phyloP scores from a whole-genome alignment of 2,888 invertebrate species.

The Platynereis dumerilii region DNA sequence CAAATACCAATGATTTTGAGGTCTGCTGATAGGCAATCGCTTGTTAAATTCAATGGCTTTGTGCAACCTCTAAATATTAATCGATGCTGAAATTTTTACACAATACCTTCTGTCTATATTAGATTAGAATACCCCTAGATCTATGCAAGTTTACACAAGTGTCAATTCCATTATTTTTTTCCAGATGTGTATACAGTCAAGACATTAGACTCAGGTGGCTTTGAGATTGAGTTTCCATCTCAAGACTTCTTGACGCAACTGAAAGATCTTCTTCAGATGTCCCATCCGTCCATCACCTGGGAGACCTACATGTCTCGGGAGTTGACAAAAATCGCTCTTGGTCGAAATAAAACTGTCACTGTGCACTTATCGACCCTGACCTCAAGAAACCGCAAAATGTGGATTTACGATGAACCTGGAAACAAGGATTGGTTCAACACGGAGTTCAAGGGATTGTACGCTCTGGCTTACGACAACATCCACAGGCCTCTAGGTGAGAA shows the following conservation, averaged over 20 bases:
- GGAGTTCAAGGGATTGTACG: constrained; percentile 20
- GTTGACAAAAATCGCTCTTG: background rate
- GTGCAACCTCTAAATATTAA: too few species aligned
- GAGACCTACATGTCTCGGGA: background rate
- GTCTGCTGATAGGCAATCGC: too few species aligned
- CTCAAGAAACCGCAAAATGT: constrained; percentile 17
- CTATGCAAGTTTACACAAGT: too few species aligned
- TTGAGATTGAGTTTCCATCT: constrained; percentile 7
- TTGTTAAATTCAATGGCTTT: too few species aligned
- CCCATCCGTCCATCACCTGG: background rate
- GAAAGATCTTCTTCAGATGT: constrained; percentile 7
- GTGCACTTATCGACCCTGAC: constrained; percentile 13
- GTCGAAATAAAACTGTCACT: background rate
- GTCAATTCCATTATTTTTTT: too few species aligned
- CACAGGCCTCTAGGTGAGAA: constrained; percentile 3
- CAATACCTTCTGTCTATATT: too few species aligned
- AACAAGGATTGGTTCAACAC: constrained; percentile 25
- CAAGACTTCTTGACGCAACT: constrained; percentile 4
- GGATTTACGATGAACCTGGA: constrained; percentile 27
- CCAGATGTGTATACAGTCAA: constrained; percentile 4
- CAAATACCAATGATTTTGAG: too few species aligned
- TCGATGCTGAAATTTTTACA: too few species aligned
- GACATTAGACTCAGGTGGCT: constrained; percentile 6
- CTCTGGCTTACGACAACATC: constrained; percentile 17
- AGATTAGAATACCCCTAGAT: too few species aligned